Percentiles rank a stretch among this genome's conserved stretches.
Evolutionary conservation across 2,113 vertebrate species (phyloP).

Genomic region (Ifrita kowaldi): DNA sequence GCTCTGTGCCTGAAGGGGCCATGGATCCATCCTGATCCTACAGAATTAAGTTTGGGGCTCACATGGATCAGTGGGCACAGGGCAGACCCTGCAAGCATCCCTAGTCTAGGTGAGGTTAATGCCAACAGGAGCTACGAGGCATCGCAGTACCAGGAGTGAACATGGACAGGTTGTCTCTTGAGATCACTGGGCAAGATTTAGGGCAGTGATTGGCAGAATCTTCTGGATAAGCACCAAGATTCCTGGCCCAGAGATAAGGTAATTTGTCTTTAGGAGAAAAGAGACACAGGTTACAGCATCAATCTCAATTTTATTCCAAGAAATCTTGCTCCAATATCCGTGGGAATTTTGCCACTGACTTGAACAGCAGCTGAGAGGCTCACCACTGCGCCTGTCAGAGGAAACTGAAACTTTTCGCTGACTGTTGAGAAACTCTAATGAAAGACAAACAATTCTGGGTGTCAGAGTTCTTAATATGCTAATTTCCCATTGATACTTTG

Average conservation of each 20-base stretch:
- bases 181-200: background rate
- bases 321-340: background rate
- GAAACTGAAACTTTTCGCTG: background rate
- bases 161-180: background rate
- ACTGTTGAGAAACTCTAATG: background rate
- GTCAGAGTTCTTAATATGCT: background rate
- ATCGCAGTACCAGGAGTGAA: accelerated
- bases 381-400: background rate
- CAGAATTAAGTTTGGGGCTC: background rate
- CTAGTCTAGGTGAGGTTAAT: background rate
- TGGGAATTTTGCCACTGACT: background rate
- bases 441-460: background rate
- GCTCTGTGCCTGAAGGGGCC: background rate
- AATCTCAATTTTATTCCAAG: background rate
- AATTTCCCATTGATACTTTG: background rate
- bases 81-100: background rate
- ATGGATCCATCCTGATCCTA: too few species aligned
- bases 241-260: background rate
- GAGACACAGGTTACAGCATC: background rate
- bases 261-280: background rate
- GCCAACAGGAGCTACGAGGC: background rate
- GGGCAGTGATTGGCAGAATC: background rate
- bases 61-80: background rate
- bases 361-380: background rate
- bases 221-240: background rate